A percentile compares a stretch with the other conserved stretches of the same genome.
Conservation (phyloP, 1,140 invertebrate genomes). For the Formica selysi region DNA sequence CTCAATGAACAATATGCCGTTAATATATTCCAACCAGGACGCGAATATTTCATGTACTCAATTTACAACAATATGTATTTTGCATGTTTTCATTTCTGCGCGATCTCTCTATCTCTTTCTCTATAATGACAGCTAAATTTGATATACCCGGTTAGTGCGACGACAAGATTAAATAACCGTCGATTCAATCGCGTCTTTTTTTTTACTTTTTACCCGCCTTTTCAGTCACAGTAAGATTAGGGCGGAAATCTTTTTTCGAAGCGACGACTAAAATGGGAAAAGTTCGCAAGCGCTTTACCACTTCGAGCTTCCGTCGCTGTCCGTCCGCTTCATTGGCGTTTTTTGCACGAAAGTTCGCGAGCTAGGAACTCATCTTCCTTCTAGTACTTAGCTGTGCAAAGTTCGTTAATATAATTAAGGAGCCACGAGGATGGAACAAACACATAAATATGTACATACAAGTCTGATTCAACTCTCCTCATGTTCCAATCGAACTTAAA, state of each 20-base stretch:
- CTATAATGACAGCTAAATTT: background rate
- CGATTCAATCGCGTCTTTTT: background rate
- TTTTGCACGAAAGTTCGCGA: slow-evolving; percentile 31
- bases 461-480: slow-evolving; percentile 4
- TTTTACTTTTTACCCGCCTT: background rate
- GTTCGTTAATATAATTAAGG: slow-evolving; percentile 43
- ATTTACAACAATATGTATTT: background rate
- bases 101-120: background rate
- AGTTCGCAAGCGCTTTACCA: slow-evolving; percentile 16
- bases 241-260: slow-evolving; percentile 9
- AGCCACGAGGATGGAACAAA: slow-evolving; percentile 16
- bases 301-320: background rate
- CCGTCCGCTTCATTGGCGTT: slow-evolving; percentile 19
- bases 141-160: background rate
- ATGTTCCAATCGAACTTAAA: slow-evolving; percentile 10
- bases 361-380: background rate
- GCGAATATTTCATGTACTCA: background rate
- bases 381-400: slow-evolving; percentile 11
- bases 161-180: background rate
- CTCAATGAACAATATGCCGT: background rate
- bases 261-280: slow-evolving; percentile 22
- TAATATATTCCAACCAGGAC: too few relatives aligned
- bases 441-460: background rate
- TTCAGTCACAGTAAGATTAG: slow-evolving; percentile 25
- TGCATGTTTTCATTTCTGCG: background rate